phyloP scores from a whole-genome alignment of 2,797 vertebrate genomes.

The Sebastes baramenuke region DNA sequence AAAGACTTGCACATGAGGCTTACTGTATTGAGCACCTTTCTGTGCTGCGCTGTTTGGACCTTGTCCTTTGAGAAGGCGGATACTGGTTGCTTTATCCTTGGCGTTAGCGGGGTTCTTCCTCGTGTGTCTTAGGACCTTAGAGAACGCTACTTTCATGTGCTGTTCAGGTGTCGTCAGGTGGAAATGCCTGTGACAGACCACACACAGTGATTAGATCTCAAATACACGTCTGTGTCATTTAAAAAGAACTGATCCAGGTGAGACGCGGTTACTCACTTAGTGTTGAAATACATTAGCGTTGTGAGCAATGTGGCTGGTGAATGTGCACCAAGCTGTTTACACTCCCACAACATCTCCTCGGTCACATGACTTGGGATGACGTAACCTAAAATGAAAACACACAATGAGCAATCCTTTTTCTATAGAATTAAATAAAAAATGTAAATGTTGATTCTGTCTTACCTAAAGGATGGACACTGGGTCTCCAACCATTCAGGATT shows the following conservation, averaged over 20 bases:
- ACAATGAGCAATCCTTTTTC: background rate
- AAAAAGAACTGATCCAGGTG: background rate
- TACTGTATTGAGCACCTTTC: conserved; percentile 85
- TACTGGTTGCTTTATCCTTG: conserved; percentile 99
- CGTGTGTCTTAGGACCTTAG: conserved; percentile 96
- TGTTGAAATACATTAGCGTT: conserved; percentile 99
- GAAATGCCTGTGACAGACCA: conserved; percentile 87
- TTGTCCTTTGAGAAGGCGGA: conserved; percentile 94
- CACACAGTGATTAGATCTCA: background rate
- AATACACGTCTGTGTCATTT: background rate
- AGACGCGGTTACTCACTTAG: conserved; percentile 89
- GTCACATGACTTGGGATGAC: conserved; percentile 98
- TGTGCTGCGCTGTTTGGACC: conserved; percentile 91
- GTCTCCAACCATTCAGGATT: conserved; percentile 93
- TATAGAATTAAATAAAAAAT: background rate
- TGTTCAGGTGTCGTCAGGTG: conserved; percentile 95
- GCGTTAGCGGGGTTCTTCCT: conserved; percentile 97
- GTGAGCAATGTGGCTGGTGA: conserved; percentile 97
- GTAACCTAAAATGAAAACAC: conserved; percentile 84
- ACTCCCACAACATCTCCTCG: conserved; percentile 99
- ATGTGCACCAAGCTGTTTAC: conserved; percentile 98
- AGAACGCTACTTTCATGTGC: conserved; percentile 99
- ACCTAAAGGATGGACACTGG: conserved; percentile 94
- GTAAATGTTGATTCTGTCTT: conserved; percentile 46
- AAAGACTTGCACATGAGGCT: background rate